These are phyloP conservation scores for Ispidina lecontei DNA, from an alignment of 2,797 vertebrate genomes.

Conservation along the genomic window DNA sequence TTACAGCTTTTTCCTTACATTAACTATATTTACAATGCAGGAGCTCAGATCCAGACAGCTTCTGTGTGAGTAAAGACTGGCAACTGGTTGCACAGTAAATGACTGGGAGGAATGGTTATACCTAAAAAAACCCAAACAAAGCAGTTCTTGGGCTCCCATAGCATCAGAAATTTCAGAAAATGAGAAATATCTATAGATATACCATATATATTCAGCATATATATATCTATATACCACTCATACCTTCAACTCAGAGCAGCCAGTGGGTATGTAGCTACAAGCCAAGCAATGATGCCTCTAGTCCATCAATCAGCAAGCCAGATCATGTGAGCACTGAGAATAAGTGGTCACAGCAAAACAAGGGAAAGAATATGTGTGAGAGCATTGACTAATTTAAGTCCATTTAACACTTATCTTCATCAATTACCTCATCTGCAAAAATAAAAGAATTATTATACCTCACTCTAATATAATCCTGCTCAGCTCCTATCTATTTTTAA, in stretches of 20 bases:
- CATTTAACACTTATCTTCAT: background rate
- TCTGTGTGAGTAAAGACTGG: background rate
- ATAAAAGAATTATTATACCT: background rate
- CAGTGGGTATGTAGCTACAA: background rate
- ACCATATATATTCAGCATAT: background rate
- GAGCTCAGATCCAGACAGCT: background rate
- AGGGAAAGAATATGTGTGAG: background rate
- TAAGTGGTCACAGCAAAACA: background rate
- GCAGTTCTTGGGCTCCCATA: background rate
- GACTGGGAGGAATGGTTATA: background rate
- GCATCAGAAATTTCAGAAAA: background rate
- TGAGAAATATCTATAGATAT: background rate
- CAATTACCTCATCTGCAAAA: background rate
- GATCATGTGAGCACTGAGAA: background rate
- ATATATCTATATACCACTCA: background rate
- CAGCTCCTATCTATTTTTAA: background rate
- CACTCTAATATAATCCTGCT: background rate
- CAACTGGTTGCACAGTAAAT: background rate
- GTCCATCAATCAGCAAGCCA: background rate
- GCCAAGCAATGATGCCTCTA: background rate
- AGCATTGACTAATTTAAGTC: background rate
- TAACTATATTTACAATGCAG: background rate
- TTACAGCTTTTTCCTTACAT: background rate
- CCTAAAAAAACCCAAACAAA: background rate
- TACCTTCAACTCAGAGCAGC: background rate